Base-by-base conservation (phyloP, 1,140 invertebrate species). In the Tribolium castaneum region DNA sequence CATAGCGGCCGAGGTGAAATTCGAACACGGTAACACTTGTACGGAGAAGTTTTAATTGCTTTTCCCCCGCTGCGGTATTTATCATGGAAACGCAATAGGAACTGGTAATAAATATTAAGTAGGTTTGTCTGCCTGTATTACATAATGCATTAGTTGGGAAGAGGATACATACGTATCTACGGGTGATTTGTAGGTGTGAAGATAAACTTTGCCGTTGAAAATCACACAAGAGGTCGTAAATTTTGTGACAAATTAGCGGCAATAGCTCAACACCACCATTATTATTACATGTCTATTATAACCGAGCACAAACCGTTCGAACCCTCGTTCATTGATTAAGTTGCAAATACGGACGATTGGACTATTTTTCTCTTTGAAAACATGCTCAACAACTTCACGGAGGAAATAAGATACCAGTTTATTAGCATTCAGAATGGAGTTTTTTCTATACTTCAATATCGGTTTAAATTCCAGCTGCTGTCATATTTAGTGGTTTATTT, bases 61-160 rank as follows among this genome's bases (percentile, higher is more conserved):
- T 76, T 71, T 77, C 76, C 49, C 50, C 66, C 39, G 66, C 66
- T 77, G 76, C 56, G 51, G 76, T 52, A 45, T 71, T 77, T 72
- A 77, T 77, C 30, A 70, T 72, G 62, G 62, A 70, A 77, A 77
- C 62, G 59, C 75, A 77, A 77, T 70, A 70, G 76, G 70, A 77
- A 77, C 66, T 51, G 50, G 62, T 54, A 72, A 77, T 77, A 77
- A 77, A 77, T 77, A 77, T 77, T 77, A 72, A 77, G 34, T 70
- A 56, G 66, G 50, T 54, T 70, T 72, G 66, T 76, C 22, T 49
- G 51, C 35, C 25, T 56, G 66, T 77, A 77, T 77, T 77, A 77
- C 76, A 77, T 77, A 77, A 77, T 72, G 56, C 66, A 77, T 77
- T 77, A 77, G 76, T 77, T 51, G 49, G 30, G 62, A 71, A 50